Conservation (phyloP, 1,140 invertebrate species). For the Trachelipus rathkii region DNA sequence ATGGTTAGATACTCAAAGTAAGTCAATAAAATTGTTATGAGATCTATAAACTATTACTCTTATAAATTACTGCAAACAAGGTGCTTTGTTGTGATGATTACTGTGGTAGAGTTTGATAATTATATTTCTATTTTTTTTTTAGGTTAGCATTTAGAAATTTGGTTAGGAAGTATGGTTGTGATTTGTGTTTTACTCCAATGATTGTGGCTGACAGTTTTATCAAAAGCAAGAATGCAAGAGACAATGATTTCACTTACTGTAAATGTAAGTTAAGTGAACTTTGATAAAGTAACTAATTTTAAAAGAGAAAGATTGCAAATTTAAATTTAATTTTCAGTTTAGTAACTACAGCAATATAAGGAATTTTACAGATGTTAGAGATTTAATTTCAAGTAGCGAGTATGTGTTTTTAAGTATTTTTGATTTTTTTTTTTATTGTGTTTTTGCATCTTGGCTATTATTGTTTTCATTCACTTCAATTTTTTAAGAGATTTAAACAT, state of each 20-base stretch:
- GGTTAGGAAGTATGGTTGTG: slow-evolving; percentile 77
- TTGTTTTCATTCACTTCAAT: too few species aligned
- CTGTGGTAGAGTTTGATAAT: slow-evolving; percentile 12
- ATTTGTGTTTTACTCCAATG: slow-evolving; percentile 93
- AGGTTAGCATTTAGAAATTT: slow-evolving; percentile 79
- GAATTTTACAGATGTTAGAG: slow-evolving; percentile 13
- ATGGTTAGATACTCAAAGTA: slow-evolving; percentile 95
- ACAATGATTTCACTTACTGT: slow-evolving; percentile 82
- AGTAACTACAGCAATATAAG: slow-evolving; percentile 18
- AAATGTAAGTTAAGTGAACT: slow-evolving; percentile 19
- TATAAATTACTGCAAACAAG: not conserved
- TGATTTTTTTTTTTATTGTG: not conserved
- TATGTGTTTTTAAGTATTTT: not conserved
- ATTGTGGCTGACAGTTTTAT: slow-evolving; percentile 91
- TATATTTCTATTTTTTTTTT: slow-evolving; percentile 47
- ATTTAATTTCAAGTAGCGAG: slow-evolving; percentile 1
- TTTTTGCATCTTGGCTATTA: not conserved
- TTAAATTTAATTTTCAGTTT: not conserved
- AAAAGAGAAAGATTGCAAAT: not conserved
- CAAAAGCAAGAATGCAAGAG: slow-evolving; percentile 76
- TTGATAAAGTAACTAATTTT: too few species aligned
- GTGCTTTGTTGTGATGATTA: not conserved
- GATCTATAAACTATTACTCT: not conserved
- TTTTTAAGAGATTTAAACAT: too few species aligned
- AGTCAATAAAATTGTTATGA: slow-evolving; percentile 44